These are phyloP conservation scores for Scaptomyza hsui DNA, from an alignment of 1,140 invertebrate species.

Conservation along the genomic window DNA sequence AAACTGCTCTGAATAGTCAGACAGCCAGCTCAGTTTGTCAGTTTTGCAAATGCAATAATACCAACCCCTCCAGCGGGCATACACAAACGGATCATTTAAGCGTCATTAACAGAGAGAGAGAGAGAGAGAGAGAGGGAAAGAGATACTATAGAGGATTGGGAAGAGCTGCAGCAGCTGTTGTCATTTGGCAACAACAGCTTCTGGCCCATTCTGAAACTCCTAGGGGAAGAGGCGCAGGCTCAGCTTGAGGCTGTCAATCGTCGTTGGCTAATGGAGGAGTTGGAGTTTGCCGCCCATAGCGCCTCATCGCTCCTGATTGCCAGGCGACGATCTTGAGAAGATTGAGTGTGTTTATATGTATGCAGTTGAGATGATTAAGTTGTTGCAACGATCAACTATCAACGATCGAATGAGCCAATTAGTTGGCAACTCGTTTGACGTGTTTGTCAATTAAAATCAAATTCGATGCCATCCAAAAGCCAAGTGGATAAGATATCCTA, in stretches of 20 bases:
- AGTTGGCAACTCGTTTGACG: conserved; percentile 71
- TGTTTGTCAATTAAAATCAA: conserved; percentile 82
- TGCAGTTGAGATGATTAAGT: conserved; percentile 59
- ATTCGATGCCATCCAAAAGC: conserved; percentile 66
- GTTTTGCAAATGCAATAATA: conserved; percentile 50
- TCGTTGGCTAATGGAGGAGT: conserved; percentile 56
- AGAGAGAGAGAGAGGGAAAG: conserved; percentile 5
- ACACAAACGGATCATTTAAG: conserved; percentile 67
- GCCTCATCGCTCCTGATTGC: conserved; percentile 39
- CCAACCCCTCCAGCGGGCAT: conserved; percentile 47
- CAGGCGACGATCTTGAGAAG: conserved; percentile 7
- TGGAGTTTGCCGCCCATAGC: conserved; percentile 59
- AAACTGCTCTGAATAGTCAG: conserved; percentile 25
- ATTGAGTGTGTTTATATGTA: conserved; percentile 7
- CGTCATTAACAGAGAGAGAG: conserved; percentile 57
- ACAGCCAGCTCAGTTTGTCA: conserved; percentile 40
- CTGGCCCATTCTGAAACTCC: conserved; percentile 11
- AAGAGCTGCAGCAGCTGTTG: conserved; percentile 29
- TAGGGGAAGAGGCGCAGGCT: conserved; percentile 12
- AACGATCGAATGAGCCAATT: conserved; percentile 56
- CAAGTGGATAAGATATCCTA: conserved; percentile 17
- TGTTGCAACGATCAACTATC: conserved; percentile 52
- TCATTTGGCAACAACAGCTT: conserved; percentile 19
- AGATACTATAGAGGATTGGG: not conserved
- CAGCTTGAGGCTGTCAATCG: conserved; percentile 55